Evolutionary conservation across 2,113 vertebrate species (phyloP).

Genomic region (Ascaphus truei): DNA sequence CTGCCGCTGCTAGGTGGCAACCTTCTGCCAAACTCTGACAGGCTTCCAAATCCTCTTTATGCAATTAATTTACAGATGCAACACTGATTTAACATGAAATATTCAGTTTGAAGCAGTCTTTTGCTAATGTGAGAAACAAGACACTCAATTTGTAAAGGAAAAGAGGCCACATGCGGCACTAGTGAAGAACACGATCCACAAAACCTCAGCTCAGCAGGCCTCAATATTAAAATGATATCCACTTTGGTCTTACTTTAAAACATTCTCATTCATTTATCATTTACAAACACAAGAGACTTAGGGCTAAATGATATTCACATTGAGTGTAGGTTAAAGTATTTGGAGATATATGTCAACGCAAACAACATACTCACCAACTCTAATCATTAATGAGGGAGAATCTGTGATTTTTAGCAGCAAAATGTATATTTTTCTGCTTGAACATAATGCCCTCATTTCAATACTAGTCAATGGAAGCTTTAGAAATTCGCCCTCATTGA

Average conservation of each 20-base stretch:
- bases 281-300: not conserved
- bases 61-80: not conserved
- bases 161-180: not conserved
- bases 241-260: conserved; percentile 26
- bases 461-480: too few species aligned
- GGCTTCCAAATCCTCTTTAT: not conserved
- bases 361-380: too few species aligned
- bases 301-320: too few species aligned
- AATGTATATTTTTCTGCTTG: too few species aligned
- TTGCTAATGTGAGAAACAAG: not conserved
- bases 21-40: not conserved
- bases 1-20: not conserved
- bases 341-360: too few species aligned
- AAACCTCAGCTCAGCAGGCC: not conserved
- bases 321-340: too few species aligned
- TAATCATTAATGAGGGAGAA: too few species aligned
- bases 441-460: too few species aligned
- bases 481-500: too few species aligned
- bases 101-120: not conserved
- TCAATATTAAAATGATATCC: not conserved
- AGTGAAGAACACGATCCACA: not conserved
- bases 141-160: not conserved
- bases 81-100: not conserved
- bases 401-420: too few species aligned
- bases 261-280: conserved; percentile 32